Evolutionary conservation across 2,113 vertebrate genomes (phyloP).

Genomic region (Saguinus midas): DNA sequence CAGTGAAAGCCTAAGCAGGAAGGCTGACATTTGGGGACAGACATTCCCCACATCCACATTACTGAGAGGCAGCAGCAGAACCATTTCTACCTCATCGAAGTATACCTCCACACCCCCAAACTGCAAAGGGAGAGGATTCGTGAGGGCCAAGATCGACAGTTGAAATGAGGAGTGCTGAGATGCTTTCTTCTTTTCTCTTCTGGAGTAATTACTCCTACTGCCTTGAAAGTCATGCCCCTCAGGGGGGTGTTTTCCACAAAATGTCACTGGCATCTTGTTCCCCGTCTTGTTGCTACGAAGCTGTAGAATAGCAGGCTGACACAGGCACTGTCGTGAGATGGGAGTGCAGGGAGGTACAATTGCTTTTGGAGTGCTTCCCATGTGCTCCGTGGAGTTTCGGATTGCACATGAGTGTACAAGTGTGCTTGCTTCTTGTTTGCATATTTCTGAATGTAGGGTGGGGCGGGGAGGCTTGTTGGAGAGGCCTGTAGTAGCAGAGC

Average conservation of each 20-base stretch:
- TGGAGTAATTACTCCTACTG: background rate
- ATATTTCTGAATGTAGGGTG: background rate
- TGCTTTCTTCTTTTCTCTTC: background rate
- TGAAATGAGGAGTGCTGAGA: background rate
- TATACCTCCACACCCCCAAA: background rate
- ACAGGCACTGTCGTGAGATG: rapidly evolving
- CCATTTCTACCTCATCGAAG: rapidly evolving
- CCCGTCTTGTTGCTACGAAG: background rate
- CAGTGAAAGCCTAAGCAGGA: background rate
- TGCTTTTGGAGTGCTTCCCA: background rate
- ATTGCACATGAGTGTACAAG: rapidly evolving
- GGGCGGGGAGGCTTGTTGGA: background rate
- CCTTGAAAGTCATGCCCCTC: background rate
- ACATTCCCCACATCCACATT: background rate
- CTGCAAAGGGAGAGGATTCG: background rate
- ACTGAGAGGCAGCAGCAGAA: background rate
- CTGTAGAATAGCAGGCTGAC: background rate
- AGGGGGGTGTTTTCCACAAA: background rate
- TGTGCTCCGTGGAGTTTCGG: background rate
- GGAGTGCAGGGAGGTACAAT: rapidly evolving
- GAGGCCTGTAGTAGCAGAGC: background rate
- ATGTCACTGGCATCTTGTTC: background rate
- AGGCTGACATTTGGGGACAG: background rate
- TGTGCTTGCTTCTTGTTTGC: background rate
- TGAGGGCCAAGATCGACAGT: background rate